Base-by-base conservation (phyloP, 2,797 vertebrate species). In the Lutjanus campechanus region DNA sequence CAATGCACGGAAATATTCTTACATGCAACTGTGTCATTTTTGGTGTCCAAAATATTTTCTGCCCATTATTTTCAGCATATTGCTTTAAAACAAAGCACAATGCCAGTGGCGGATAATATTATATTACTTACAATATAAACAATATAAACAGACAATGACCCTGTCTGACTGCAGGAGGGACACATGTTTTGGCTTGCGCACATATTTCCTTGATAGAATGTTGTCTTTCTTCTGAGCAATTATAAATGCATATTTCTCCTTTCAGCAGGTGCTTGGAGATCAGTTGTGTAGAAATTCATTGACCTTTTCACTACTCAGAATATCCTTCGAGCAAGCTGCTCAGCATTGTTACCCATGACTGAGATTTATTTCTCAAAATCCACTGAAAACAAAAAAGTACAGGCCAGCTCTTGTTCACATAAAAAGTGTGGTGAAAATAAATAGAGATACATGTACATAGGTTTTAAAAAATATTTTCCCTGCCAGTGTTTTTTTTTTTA, bases 231-330 rank as follows among this genome's bases (percentile, higher is more conserved):
- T 56, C 43, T 20, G 19, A 58, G 46, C 43, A 55, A 44, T 67
- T 59, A 50, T 40, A 77, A 76, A 73, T 50, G 40, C 41, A 41
- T 17, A 36, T 55, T 40, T 40, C 15, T 63, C 9, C 41, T 8
- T 46, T 56, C 3, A 59, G 47, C 7, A 0, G 17, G 19, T 47
- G 46, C 36, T 58, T 5, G 16, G 22, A 61, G 62, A 70, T 63
- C 46, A 73, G 55, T 59, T 43, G 9, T 44, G 5, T 53, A 47
- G 49, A 62, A 63, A 68, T 7, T 58, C 49, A 44, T n/a, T 11
- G n/a, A 76, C 64, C 62, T 60, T 81, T 75, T 43, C 8, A n/a
- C 36, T 60, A 47, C 15, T 81, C 46, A 9, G 15, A 61, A 47
- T 60, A 25, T 61, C 17, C 36, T 47, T 47, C 0, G 9, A 36